Evolutionary conservation across 2,888 invertebrate genomes (phyloP), one percentile per base, ranked within the genome.

Genomic region (Yponomeuta evonymella): DNA sequence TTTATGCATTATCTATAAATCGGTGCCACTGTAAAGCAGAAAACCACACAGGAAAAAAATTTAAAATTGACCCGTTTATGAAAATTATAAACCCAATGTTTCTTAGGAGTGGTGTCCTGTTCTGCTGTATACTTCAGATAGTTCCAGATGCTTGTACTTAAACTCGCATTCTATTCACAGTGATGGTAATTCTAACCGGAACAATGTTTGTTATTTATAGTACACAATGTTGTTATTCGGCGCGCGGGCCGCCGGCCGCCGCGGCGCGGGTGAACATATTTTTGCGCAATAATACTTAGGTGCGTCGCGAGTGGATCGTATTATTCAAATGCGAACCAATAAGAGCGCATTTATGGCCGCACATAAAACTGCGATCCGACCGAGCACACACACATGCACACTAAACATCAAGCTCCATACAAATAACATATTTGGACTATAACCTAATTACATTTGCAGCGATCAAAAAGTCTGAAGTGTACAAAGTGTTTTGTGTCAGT

Each of bases 301-400:
- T 78, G 78, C 84, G 81, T 79, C 81, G 80, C 81, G 83, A 78
- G 76, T 71, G 77, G 86, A 79, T 87, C 88, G 89, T 87, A 88
- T 87, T 90, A 90, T 90, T 90, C 90, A 90, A 90, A 90, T 90
- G 87, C 79, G 85, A 81, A 79, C 87, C 90, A 90, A 90, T 90
- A 90, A 89, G 81, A 83, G 80, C 81, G 85, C 90, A 88, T 90
- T 90, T 90, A 90, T 84, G 89, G 85, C 83, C 85, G 79, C 73
- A 81, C 89, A 88, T 90, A 90, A 90, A 90, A 90, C 90, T 90
- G 90, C 90, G 88, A 89, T 90, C 89, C 87, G 88, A 86, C 88
- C 81, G 84, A 81, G 87, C 86, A 86, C 89, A 90, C 90, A 90
- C 89, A 90, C 90, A 90, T 90, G 33, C 30, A 33, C 30, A 33